Conservation (phyloP, 2,888 invertebrate genomes). For the Cryptus armator region DNA sequence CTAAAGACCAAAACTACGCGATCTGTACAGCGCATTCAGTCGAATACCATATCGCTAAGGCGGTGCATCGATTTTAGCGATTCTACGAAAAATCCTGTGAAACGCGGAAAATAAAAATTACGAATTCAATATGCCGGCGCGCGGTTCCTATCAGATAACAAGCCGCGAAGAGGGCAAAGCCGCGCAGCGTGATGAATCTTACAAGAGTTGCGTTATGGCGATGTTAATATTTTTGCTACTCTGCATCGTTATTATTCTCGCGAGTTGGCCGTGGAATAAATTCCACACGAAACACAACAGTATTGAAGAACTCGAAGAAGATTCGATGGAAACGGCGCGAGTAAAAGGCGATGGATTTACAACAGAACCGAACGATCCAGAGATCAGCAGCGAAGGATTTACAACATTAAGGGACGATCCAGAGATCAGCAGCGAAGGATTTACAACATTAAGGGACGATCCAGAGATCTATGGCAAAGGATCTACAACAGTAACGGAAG, state of each 20-base stretch:
- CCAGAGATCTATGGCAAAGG: constrained; percentile 5
- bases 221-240: constrained; percentile 75
- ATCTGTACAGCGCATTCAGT: constrained; percentile 3
- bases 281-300: neutral
- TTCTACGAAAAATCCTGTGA: neutral
- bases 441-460: constrained; percentile 3
- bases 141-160: constrained; percentile 71
- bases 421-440: neutral
- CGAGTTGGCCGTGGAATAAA: constrained; percentile 68
- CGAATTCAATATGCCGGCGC: constrained; percentile 69
- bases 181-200: constrained; percentile 74
- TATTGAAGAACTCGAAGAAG: neutral
- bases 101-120: neutral
- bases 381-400: neutral
- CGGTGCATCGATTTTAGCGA: constrained; percentile 1
- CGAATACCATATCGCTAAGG: neutral
- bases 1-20: neutral
- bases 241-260: constrained; percentile 72
- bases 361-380: neutral
- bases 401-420: neutral
- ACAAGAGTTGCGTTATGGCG: constrained; percentile 72
- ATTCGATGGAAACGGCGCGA: constrained; percentile 23
- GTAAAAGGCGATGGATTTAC: constrained; percentile 26
- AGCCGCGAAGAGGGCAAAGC: constrained; percentile 64
- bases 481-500: constrained; percentile 1